Evolutionary conservation across 2,113 vertebrate genomes (phyloP), one percentile per base, ranked within the genome.

Genomic region (Empidonax alnorum): DNA sequence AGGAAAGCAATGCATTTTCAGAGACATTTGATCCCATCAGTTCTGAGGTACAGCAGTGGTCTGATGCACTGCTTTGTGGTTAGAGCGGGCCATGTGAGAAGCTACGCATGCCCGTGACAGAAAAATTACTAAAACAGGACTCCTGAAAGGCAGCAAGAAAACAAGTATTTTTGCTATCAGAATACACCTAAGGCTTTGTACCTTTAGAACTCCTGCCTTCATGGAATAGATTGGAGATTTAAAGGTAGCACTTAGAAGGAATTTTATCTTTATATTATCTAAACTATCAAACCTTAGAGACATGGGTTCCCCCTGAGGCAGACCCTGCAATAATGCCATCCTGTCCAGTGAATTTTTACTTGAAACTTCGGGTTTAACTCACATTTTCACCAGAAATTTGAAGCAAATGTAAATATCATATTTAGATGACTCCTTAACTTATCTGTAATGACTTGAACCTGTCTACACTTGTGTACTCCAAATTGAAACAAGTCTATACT

Each of bases 281-380:
- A 71, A 87, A 53, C 53, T 65, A n/a, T 41, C 44, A 44, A 44
- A 44, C 44, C 44, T 44, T 19, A 18, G 44, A 44, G 44, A 19
- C 3, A 2, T 1, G 1, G 56, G 23, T 73, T 12, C 17, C 22
- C 46, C 25, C 1, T 52, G 4, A 75, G 37, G 27, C 37, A 53
- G 28, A 61, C 39, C 12, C 28, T 90, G 49, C 49, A 72, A 68
- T 41, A 49, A 66, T 27, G 23, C 10, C 28, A 37, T 37, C 65
- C 15, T 35, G 10, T 67, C 56, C 24, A 22, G n/a, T 21, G 8
- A 82, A 31, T 33, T 68, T 85, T 46, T 58, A 69, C 13, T 67
- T 21, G 18, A 86, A 87, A 73, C 12, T 53, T 92, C 59, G 55
- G 9, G 30, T 61, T 66, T 78, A 90, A 53, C 33, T 46, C 31